Conservation (phyloP, 2,888 invertebrate genomes). For the Cryptocephalus primarius region DNA sequence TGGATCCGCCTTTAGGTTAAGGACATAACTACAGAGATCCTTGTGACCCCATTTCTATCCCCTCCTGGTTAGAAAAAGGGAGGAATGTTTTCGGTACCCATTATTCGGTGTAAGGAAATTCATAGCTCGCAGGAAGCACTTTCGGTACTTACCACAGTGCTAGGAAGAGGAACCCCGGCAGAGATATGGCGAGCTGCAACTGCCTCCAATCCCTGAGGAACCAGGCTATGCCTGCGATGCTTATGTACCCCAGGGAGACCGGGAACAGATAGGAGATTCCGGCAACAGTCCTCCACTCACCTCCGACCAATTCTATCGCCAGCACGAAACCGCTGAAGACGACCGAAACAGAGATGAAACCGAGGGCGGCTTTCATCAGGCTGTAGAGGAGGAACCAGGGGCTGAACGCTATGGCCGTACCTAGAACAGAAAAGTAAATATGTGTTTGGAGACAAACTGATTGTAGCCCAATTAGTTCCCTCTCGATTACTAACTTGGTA, state of each 20-base stretch:
- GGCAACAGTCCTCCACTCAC: slow-evolving; percentile 68
- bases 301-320: slow-evolving; percentile 67
- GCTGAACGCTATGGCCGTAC: slow-evolving; percentile 51
- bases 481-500: too few relatives aligned
- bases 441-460: background rate
- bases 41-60: too few relatives aligned
- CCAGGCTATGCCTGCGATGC: slow-evolving; percentile 61
- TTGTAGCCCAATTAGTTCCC: too few relatives aligned
- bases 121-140: too few relatives aligned
- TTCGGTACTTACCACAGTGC: slow-evolving; percentile 51
- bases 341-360: slow-evolving; percentile 69
- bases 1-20: too few relatives aligned
- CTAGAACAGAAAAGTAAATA: slow-evolving; percentile 18
- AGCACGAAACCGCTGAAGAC: slow-evolving; percentile 73
- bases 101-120: too few relatives aligned
- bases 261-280: slow-evolving; percentile 75
- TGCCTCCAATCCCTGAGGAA: slow-evolving; percentile 61
- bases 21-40: too few relatives aligned
- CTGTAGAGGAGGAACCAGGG: slow-evolving; percentile 62
- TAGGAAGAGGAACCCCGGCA: slow-evolving; percentile 60
- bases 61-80: too few relatives aligned
- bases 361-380: slow-evolving; percentile 56
- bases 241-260: slow-evolving; percentile 63
- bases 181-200: slow-evolving; percentile 59
- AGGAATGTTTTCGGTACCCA: too few relatives aligned